A percentile compares a stretch with the other conserved stretches of the same genome.
Evolutionary conservation across 2,797 vertebrate genomes (phyloP).

Genomic region (Luscinia luscinia): DNA sequence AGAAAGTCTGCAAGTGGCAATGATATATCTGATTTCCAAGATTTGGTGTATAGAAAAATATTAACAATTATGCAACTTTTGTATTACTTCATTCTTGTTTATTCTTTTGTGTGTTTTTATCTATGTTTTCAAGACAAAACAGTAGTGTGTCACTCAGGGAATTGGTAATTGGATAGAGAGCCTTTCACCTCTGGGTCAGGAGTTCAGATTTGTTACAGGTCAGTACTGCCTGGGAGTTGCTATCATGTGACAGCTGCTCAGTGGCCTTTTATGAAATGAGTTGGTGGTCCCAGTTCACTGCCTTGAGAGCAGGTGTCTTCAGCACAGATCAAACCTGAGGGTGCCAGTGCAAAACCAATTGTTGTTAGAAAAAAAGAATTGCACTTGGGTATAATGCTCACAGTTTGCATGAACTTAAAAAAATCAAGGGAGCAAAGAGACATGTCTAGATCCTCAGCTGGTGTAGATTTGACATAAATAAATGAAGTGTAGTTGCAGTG

Average conservation of each 20-base stretch:
- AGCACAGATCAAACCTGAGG: constrained; percentile 27
- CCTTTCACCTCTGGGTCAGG: constrained; percentile 70
- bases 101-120: background rate
- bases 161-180: constrained; percentile 65
- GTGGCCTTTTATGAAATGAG: constrained; percentile 44
- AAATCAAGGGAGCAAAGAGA: background rate
- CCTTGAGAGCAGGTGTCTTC: constrained; percentile 64
- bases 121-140: background rate
- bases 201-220: constrained; percentile 68
- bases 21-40: background rate
- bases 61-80: background rate
- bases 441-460: constrained; percentile 13
- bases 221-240: constrained; percentile 57
- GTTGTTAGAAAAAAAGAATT: background rate
- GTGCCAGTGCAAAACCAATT: constrained; percentile 3
- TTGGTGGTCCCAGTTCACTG: constrained; percentile 57
- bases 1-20: background rate
- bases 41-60: background rate
- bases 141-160: background rate
- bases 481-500: background rate
- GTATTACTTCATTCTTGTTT: background rate
- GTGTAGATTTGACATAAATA: constrained; percentile 1
- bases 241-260: constrained; percentile 60
- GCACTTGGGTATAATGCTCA: background rate
- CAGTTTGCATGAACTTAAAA: background rate